Base-by-base conservation (phyloP, 2,113 vertebrate species). In the Ceyx margarethae region DNA sequence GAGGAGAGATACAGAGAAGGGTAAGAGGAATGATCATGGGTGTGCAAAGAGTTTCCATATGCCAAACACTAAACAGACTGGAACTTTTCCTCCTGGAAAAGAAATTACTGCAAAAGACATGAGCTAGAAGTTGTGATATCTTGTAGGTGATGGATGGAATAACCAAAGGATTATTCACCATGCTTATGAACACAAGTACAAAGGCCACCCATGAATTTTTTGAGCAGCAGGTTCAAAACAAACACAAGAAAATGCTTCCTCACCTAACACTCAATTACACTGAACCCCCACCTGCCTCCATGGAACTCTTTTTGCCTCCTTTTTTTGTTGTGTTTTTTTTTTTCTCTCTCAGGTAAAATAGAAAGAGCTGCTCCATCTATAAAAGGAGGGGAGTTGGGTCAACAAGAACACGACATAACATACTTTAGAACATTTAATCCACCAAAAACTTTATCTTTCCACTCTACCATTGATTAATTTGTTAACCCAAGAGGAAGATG, bases 61-160 rank as follows among this genome's bases (percentile, higher is more conserved):
- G 50, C 81, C 28, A 29, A 80, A 73, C 68, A 17, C 20, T 77
- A 58, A 85, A 66, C 29, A 76, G 58, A 54, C 13, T 33, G 35
- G 37, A 42, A 79, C 33, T 89, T 87, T 57, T 89, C 50, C 58
- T 87, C 45, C 60, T 45, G 42, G 64, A 67, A 82, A 80, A 89
- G 35, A 82, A 85, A 82, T 69, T 11, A 37, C 67, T 84, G 15
- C 4, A 31, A 87, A 58, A 40, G 15, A 77, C 7, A 33, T 46
- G 67, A 92, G 37, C 37, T 69, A 37, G 81, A 86, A 89, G 64
- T 15, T 89, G 62, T 69, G 76, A n/a, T 72, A 40, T 48, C 42
- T 89, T 82, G 64, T 82, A 95, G 54, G 23, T 79, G 91, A 87
- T 73, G 56, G 68, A 87, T 87, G 67, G 58, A 93, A 46, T 29